Evolutionary conservation across 2,113 vertebrate genomes (phyloP), one percentile per base, ranked within the genome.

Genomic region (Alouatta palliata): DNA sequence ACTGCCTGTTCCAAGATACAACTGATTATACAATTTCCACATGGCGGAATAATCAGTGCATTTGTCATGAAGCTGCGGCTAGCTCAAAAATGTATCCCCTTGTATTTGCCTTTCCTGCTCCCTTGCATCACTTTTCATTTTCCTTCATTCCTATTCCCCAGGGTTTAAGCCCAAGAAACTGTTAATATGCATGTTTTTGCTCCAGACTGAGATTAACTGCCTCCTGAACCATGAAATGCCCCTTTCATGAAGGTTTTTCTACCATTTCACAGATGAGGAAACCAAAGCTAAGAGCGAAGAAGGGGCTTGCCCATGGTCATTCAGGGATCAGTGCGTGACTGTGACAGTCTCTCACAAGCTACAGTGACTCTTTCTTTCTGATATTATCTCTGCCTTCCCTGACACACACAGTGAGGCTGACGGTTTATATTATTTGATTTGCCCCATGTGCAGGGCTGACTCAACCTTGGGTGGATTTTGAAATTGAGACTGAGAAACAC

Each of bases 61-160:
- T 35, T 45, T 8, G 19, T 8, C 25, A 9, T 16, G 32, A n/a
- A 76, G 23, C 52, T 0, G 0, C 1, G 49, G n/a, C 43, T 10
- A 45, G 45, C 64, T 75, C 73, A 13, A 3, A 2, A 14, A 16
- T 20, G 3, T 5, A 43, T 2, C 2, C 20, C 56, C 47, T 43
- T 19, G 35, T 32, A 6, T 49, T 40, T 58, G 20, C 40, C 56
- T 66, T 47, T 45, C 27, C 12, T 61, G 12, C 25, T 52, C 43
- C 17, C 5, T 23, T 40, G 16, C 49, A 8, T 37, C 40, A 6
- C 1, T 35, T 56, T 79, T 54, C n/a, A 35, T 70, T 85, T 52
- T 70, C 35, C 32, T 20, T 87, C 71, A 47, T 71, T n/a, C 17
- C 14, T 71, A 30, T 7, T 45, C 35, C 11, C n/a, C 66, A 56